Evolutionary conservation across 2,113 vertebrate genomes (phyloP).

Genomic region (Ibidorhyncha struthersii): DNA sequence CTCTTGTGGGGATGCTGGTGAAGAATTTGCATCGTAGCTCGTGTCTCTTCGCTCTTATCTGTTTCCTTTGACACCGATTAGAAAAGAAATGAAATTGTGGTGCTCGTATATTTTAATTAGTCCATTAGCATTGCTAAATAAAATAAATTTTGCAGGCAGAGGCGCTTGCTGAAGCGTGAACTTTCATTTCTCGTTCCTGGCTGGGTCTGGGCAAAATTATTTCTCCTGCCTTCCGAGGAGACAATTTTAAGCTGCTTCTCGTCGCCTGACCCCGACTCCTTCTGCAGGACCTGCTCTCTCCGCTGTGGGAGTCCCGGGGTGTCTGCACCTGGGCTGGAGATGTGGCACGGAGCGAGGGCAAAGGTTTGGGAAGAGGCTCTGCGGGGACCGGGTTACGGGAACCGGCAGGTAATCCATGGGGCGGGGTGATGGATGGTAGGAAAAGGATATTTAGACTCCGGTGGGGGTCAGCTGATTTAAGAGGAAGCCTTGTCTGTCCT

Average conservation of each 20-base stretch:
- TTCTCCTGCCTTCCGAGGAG: not conserved
- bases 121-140: slow-evolving; percentile 80
- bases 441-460: not conserved
- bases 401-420: not conserved
- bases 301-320: not conserved
- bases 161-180: slow-evolving; percentile 70
- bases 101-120: slow-evolving; percentile 85
- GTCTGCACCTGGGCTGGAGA: not conserved
- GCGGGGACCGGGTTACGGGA: not conserved
- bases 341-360: not conserved
- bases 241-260: not conserved
- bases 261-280: not conserved
- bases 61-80: not conserved
- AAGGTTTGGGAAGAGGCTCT: not conserved
- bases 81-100: slow-evolving; percentile 83
- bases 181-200: slow-evolving; percentile 80
- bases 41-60: not conserved
- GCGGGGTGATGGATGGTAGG: not conserved
- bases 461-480: not conserved
- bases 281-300: not conserved
- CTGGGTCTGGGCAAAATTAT: slow-evolving; percentile 57
- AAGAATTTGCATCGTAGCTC: not conserved
- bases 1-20: not conserved
- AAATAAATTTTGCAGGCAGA: slow-evolving; percentile 80
- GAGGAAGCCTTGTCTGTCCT: not conserved